phyloP scores from a whole-genome alignment of 2,888 invertebrate genomes.

The Tenthredo livida region DNA sequence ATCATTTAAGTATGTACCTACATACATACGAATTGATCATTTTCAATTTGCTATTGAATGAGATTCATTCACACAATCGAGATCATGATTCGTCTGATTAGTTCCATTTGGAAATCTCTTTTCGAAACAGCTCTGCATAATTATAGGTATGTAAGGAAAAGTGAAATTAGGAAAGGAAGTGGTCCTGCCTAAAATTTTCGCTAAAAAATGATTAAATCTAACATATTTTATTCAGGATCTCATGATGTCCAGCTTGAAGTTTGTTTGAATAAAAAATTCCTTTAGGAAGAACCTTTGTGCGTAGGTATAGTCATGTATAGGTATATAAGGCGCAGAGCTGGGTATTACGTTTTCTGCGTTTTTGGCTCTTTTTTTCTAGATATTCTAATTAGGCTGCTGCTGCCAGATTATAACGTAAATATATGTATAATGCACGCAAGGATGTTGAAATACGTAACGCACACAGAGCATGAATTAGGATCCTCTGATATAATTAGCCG shows the following conservation, averaged over 20 bases:
- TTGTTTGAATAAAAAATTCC: constrained; percentile 13
- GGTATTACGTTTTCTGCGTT: not conserved
- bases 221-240: constrained; percentile 15
- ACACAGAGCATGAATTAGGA: not conserved
- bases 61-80: not conserved
- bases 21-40: not conserved
- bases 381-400: not conserved
- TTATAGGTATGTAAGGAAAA: not conserved
- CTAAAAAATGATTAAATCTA: not conserved
- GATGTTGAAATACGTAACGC: not conserved
- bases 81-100: not conserved
- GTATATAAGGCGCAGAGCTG: not conserved
- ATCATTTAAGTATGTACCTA: not conserved
- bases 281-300: not conserved
- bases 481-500: not conserved
- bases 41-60: not conserved
- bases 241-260: not conserved
- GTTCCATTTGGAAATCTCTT: not conserved
- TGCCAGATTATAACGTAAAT: not conserved
- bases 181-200: not conserved
- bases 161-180: not conserved
- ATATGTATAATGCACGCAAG: not conserved
- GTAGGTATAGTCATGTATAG: not conserved
- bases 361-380: not conserved
- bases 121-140: not conserved